Evolutionary conservation across 2,797 vertebrate genomes (phyloP), one percentile per base, ranked within the genome.

Genomic region (Diplodus sargus): DNA sequence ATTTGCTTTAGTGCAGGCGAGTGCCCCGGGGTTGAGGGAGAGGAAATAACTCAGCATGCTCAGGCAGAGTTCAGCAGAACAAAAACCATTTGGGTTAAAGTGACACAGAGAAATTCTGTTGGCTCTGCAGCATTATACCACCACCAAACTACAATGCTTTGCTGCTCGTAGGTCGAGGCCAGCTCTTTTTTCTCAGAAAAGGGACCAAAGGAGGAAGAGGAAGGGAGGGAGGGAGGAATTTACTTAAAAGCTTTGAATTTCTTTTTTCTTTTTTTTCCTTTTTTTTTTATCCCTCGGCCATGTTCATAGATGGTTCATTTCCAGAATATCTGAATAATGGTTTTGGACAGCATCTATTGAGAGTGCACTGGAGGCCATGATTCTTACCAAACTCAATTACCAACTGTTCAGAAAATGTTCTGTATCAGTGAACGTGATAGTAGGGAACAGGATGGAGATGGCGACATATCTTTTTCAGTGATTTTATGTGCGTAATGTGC

Each of bases 281-380:
- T 64, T 70, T 56, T 4, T 0, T 54, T 28, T 59, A 74, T 82
- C 85, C 64, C 20, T 80, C 13, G 45, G 81, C 82, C 57, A 65
- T 71, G 74, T 86, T 86, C 66, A 76, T 81, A 76, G 79, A 90
- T 88, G 81, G 83, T 87, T 90, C 80, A 87, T 87, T 92, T 88
- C 76, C 74, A 84, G 66, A 84, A 74, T 85, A 85, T 90, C 58
- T 72, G 70, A 92, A 82, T 87, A 89, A 89, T 90, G 77, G 83
- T 76, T 84, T 84, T 86, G 83, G 88, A 89, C 87, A 64, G 83
- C 68, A 74, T 83, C 82, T 81, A 78, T 77, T 83, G 74, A 90
- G 78, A 89, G 70, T 51, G 42, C 70, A 83, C 81, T 67, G 64
- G 75, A 84, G 85, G 84, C 81, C 71, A 82, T 14, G 64, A 84